These are phyloP conservation scores for Lacerta bilineata DNA, from an alignment of 2,797 vertebrate species.

Conservation along the genomic window DNA sequence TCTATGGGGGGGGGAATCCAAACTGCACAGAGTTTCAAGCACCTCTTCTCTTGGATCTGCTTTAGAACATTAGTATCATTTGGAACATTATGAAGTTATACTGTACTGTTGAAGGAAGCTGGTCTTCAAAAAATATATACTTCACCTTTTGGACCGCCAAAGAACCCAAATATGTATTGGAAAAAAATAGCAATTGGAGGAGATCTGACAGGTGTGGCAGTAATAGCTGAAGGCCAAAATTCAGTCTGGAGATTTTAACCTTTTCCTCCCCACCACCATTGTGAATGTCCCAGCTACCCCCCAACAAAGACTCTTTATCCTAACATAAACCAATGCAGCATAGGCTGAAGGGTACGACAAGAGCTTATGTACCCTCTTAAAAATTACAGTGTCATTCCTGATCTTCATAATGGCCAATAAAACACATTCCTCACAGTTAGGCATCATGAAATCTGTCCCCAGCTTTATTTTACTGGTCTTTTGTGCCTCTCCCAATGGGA, in stretches of 20 bases:
- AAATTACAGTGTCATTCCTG: not conserved
- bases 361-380: not conserved
- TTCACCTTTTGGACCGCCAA: too few relatives aligned
- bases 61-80: not conserved
- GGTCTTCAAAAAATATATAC: not conserved
- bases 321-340: not conserved
- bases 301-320: not conserved
- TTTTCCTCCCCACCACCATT: not conserved
- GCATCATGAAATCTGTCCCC: not conserved
- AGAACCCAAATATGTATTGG: not conserved
- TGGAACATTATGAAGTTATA: not conserved
- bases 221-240: not conserved
- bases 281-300: not conserved
- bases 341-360: not conserved
- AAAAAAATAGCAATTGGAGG: not conserved
- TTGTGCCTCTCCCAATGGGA: not conserved
- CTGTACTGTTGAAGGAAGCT: not conserved
- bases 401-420: not conserved
- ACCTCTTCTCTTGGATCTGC: not conserved
- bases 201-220: not conserved
- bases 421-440: not conserved
- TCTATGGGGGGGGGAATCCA: not conserved
- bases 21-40: not conserved
- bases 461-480: not conserved
- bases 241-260: not conserved